A percentile compares a stretch with the other conserved stretches of the same genome.
phyloP scores from a whole-genome alignment of 2,797 vertebrate genomes.

The Xerus rutilus region DNA sequence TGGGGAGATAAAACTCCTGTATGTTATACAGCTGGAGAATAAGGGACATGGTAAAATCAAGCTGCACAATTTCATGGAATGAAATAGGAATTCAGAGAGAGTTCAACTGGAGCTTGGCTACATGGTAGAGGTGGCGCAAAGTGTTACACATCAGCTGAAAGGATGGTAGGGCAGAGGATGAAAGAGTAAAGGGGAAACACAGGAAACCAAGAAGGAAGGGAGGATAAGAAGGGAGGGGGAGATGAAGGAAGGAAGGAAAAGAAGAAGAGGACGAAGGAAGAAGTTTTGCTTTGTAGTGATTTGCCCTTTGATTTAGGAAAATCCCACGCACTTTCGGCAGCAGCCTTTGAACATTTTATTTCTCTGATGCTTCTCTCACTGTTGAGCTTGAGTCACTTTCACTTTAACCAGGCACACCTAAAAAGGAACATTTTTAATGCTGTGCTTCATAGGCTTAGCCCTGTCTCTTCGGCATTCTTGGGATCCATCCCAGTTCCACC shows the following conservation, averaged over 20 bases:
- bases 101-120: background rate
- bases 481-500: background rate
- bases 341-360: background rate
- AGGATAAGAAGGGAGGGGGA: too few relatives aligned
- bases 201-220: background rate
- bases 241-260: background rate
- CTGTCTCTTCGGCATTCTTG: background rate
- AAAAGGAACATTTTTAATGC: background rate
- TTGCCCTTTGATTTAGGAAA: constrained; percentile 45
- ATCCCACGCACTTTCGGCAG: background rate
- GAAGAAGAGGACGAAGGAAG: background rate
- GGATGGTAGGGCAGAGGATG: background rate
- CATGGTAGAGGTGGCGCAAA: background rate
- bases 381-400: background rate
- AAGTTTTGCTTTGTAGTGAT: background rate
- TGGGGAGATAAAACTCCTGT: background rate
- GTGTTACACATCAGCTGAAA: background rate
- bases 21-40: background rate
- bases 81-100: constrained; percentile 9
- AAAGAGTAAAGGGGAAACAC: background rate
- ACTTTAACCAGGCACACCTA: background rate
- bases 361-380: background rate
- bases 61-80: background rate
- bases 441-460: background rate
- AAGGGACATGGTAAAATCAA: background rate